Percentiles rank a stretch among this genome's conserved stretches.
Conservation (phyloP, 2,797 vertebrate species). For the Numenius phaeopus region DNA sequence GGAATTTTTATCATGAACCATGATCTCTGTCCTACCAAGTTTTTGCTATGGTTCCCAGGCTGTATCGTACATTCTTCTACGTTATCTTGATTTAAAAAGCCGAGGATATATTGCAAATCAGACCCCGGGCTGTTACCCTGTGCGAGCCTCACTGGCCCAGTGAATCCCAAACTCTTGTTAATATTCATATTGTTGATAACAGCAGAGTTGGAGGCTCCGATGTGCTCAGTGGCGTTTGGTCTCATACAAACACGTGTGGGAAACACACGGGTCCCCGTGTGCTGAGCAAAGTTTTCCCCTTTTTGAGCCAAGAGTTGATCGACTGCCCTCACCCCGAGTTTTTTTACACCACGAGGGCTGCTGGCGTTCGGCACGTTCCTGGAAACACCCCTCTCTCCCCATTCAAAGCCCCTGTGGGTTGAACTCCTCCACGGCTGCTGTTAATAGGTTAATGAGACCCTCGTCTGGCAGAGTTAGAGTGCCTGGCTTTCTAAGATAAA, state of each 20-base stretch:
- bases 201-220: rapidly evolving
- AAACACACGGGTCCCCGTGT: rapidly evolving
- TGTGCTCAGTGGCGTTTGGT: rapidly evolving
- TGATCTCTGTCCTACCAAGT: not conserved
- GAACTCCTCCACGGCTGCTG: conserved; percentile 66
- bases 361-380: not conserved
- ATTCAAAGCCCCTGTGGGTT: conserved; percentile 14
- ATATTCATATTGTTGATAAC: rapidly evolving
- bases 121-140: rapidly evolving
- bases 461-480: conserved; percentile 69
- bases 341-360: not conserved
- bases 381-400: conserved; percentile 20
- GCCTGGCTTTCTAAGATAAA: conserved; percentile 86
- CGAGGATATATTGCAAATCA: not conserved
- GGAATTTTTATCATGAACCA: rapidly evolving
- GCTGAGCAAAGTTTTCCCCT: rapidly evolving
- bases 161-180: not conserved
- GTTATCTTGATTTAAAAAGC: not conserved
- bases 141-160: rapidly evolving
- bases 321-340: rapidly evolving
- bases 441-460: conserved; percentile 88
- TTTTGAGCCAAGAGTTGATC: not conserved
- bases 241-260: rapidly evolving
- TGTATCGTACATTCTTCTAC: rapidly evolving
- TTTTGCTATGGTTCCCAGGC: not conserved